Evolutionary conservation across 2,888 invertebrate species (phyloP).

Genomic region (Idaea straminata): DNA sequence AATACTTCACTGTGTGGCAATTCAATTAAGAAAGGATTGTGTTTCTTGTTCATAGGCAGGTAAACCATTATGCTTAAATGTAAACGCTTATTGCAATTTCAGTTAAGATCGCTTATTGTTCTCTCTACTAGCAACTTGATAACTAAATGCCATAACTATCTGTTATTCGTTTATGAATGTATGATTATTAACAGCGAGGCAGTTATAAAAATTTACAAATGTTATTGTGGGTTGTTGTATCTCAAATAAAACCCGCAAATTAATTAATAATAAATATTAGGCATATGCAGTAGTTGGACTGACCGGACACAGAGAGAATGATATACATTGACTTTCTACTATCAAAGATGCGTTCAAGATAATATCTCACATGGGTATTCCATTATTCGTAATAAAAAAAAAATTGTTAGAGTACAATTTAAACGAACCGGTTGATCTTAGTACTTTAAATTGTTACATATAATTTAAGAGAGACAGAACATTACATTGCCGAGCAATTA

Average conservation of each 20-base stretch:
- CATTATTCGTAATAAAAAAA: slow-evolving; percentile 17
- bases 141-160: slow-evolving; percentile 5
- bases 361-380: too few species aligned
- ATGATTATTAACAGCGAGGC: background rate
- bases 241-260: too few species aligned
- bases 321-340: too few species aligned
- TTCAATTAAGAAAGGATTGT: slow-evolving; percentile 47
- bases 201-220: slow-evolving; percentile 2
- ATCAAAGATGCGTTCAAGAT: too few species aligned
- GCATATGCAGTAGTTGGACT: too few species aligned
- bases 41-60: slow-evolving; percentile 35
- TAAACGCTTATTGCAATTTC: slow-evolving; percentile 26
- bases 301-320: too few species aligned
- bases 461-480: slow-evolving; percentile 36
- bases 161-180: slow-evolving; percentile 10
- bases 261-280: too few species aligned
- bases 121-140: slow-evolving; percentile 9
- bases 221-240: slow-evolving; percentile 21
- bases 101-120: slow-evolving; percentile 25
- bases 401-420: slow-evolving; percentile 18
- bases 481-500: slow-evolving; percentile 39
- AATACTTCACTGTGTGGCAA: slow-evolving; percentile 37
- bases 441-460: slow-evolving; percentile 25
- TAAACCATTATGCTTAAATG: slow-evolving; percentile 29
- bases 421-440: slow-evolving; percentile 17